A percentile compares a stretch with the other conserved stretches of the same genome.
These are phyloP conservation scores for Morus bassanus DNA, from an alignment of 2,797 vertebrate species.

Conservation along the genomic window DNA sequence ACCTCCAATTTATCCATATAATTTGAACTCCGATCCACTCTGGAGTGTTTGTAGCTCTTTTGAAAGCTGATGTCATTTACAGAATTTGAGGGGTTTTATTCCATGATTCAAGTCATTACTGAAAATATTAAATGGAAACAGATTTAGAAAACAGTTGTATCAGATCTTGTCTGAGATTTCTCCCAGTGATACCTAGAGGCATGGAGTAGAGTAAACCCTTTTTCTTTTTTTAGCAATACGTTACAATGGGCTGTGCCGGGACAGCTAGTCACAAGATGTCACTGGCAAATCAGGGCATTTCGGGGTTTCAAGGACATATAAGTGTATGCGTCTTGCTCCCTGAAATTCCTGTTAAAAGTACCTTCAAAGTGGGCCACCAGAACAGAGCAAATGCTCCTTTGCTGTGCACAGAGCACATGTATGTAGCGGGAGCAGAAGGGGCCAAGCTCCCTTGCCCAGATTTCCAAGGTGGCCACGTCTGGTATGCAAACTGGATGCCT, in stretches of 20 bases:
- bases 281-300: neutral
- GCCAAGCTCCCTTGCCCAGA: neutral
- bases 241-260: neutral
- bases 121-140: neutral
- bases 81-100: neutral
- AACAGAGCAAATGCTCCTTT: neutral
- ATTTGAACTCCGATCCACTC: neutral
- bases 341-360: neutral
- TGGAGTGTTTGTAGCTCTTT: neutral
- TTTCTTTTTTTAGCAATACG: neutral
- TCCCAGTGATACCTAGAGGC: neutral
- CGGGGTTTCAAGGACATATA: neutral
- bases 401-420: neutral
- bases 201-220: neutral
- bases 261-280: neutral
- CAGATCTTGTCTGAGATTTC: neutral
- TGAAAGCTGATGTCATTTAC: neutral
- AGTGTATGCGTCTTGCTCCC: neutral
- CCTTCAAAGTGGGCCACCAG: neutral
- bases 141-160: neutral
- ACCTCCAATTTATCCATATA: neutral
- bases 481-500: neutral
- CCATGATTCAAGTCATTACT: neutral
- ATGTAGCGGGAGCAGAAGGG: neutral
- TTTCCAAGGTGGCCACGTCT: neutral